Conservation (phyloP, 2,113 vertebrate genomes). For the Macaca fascicularis region T2T-MFA8v1.1 NC_088395.1:39498001-39498500, state of each 20-base stretch:
- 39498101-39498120: background rate
- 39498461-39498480: background rate
- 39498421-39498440: background rate
- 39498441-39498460: background rate
- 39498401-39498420: background rate
- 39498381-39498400: background rate
- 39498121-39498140: background rate
- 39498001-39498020: conserved; percentile 39
- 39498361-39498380: background rate
- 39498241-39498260: background rate
- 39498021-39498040: background rate
- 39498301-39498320: background rate
- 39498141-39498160: background rate
- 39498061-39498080: background rate
- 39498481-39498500: background rate
- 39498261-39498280: background rate
- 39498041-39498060: background rate
- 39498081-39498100: background rate
- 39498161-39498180: no score
- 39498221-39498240: background rate
- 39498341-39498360: background rate
- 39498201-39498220: background rate
- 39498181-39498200: background rate
- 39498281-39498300: background rate
- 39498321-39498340: background rate